Evolutionary conservation across 1,140 invertebrate species (phyloP), one percentile per base, ranked within the genome.

Genomic region (Hypothenemus hampei): DNA sequence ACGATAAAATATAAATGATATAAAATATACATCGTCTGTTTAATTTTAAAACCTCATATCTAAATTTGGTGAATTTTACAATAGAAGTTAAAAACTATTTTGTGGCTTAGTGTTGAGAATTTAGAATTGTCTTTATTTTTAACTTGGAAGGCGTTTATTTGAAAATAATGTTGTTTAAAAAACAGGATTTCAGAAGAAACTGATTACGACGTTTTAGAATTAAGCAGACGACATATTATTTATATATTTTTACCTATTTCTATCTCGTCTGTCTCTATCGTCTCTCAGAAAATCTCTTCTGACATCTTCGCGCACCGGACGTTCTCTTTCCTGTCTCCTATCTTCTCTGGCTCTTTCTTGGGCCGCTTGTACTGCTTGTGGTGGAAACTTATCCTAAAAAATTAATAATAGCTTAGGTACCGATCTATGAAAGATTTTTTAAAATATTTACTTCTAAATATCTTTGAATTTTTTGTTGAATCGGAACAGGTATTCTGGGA

Each of bases 401-500:
- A 43, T 20, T 19, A 10, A 1, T 13, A 1, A n/a, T 39, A 39
- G 10, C n/a, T 13, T 8, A 8, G 11, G 36, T 2, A 39, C 11
- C 2, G n/a, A 16, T 8, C 16, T 39, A 13, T 19, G 22, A 15
- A n/a, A 55, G 22, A 20, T 13, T 23, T 13, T 29, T 11, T 31
- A 39, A 16, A 39, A 39, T 20, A 43, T 74, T 74, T 61, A 83
- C 80, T 45, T 77, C 75, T 52, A 88, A 70, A 64, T 81, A 84
- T 65, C 84, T 84, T 68, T 93, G 88, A 55, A 92, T 80, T 69
- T 86, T 85, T 69, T 90, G 94, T 74, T 99, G 94, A 63, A 98
- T 97, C 11, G 96, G 96, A 24, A 99, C 96, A n/a, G 97, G 97
- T 73, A 99, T 99, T 58, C 97, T 80, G 1, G 97, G 97, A 71